These are phyloP conservation scores for Tenthredo livida DNA, from an alignment of 2,888 invertebrate genomes.

Conservation along the genomic window DNA sequence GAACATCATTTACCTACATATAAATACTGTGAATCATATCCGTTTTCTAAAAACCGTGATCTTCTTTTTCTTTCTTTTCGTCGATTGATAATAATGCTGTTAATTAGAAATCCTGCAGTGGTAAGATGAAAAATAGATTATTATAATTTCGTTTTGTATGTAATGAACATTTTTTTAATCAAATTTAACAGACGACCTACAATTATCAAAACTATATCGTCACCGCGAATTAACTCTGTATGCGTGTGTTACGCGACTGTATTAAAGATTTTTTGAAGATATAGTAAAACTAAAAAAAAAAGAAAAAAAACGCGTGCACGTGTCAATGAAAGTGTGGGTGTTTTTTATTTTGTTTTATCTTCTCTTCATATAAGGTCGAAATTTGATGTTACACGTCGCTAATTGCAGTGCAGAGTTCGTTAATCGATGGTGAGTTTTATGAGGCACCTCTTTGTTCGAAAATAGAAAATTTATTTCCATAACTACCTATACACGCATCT, in stretches of 20 bases:
- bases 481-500: too few relatives aligned
- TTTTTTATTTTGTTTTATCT: not conserved
- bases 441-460: constrained; percentile 1
- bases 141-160: not conserved
- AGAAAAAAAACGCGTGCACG: too few relatives aligned
- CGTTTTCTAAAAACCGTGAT: not conserved
- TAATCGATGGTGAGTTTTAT: constrained; percentile 45
- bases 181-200: too few relatives aligned
- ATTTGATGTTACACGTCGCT: not conserved
- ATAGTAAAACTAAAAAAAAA: too few relatives aligned
- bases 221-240: too few relatives aligned
- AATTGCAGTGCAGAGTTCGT: not conserved
- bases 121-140: not conserved
- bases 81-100: not conserved
- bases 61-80: not conserved
- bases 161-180: not conserved
- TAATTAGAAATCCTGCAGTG: not conserved
- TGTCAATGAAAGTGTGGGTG: not conserved
- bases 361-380: not conserved
- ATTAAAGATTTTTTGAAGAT: too few relatives aligned
- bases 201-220: too few relatives aligned
- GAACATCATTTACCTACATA: not conserved
- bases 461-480: constrained; percentile 25
- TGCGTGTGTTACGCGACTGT: too few relatives aligned
- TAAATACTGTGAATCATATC: not conserved